Conservation (phyloP, 1,140 invertebrate genomes). For the Argopecten irradians region DNA sequence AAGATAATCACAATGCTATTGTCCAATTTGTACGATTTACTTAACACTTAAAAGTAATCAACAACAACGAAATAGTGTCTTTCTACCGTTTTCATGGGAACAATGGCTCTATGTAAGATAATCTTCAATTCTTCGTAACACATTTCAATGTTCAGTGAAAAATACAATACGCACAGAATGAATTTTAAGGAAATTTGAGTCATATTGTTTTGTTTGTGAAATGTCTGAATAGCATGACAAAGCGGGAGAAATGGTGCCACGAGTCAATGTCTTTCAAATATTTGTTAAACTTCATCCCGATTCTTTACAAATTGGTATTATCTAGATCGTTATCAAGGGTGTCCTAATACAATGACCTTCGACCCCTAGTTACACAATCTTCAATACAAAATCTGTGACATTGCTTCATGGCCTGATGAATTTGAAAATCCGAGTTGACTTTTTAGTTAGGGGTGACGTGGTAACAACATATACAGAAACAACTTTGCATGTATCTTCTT, state of each 20-base stretch:
- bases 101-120: background rate
- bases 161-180: background rate
- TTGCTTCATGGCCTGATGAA: background rate
- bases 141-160: background rate
- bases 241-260: background rate
- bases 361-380: background rate
- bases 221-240: background rate
- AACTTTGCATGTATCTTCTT: background rate
- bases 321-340: background rate
- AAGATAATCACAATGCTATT: background rate
- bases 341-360: background rate
- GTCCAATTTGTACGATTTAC: background rate
- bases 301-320: background rate
- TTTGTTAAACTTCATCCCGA: background rate
- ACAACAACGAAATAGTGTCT: background rate
- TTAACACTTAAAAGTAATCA: slow-evolving; percentile 4
- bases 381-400: background rate
- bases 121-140: background rate
- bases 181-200: background rate
- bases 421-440: background rate
- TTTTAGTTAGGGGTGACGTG: background rate
- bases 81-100: background rate
- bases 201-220: background rate
- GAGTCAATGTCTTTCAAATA: background rate
- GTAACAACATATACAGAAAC: background rate